These are phyloP conservation scores for Zonitis immaculata DNA, from an alignment of 2,888 invertebrate species.

Conservation along the genomic window DNA sequence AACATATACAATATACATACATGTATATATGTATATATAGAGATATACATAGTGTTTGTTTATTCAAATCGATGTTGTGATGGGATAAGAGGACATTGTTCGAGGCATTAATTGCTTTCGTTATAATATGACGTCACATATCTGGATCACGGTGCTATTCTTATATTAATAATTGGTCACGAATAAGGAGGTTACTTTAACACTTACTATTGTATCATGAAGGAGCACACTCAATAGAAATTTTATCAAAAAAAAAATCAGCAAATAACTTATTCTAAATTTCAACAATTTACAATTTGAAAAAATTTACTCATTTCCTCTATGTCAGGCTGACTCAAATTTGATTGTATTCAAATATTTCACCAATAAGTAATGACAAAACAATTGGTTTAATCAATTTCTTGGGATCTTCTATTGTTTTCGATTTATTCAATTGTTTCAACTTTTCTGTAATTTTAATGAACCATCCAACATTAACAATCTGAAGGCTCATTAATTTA, in stretches of 20 bases:
- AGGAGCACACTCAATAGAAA: not conserved
- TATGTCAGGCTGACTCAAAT: no score
- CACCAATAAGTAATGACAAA: no score
- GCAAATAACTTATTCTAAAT: no score
- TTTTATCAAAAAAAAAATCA: not conserved
- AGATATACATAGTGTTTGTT: conserved; percentile 37
- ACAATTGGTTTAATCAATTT: no score
- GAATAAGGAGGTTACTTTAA: conserved; percentile 17
- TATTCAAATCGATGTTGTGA: conserved; percentile 35
- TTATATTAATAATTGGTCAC: conserved; percentile 29
- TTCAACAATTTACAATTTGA: no score
- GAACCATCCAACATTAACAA: no score
- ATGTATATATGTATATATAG: conserved; percentile 22
- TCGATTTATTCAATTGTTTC: no score
- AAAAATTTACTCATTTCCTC: no score
- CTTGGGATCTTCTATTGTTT: no score
- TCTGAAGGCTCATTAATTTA: no score
- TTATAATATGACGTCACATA: conserved; percentile 31
- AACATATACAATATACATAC: conserved; percentile 21
- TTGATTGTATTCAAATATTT: no score
- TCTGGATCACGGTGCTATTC: conserved; percentile 22
- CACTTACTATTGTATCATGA: conserved; percentile 3
- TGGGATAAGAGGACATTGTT: conserved; percentile 39
- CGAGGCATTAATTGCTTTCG: conserved; percentile 37
- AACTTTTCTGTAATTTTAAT: no score